Conservation (phyloP, 2,888 invertebrate species). For the Coecobrya sp. region DNA sequence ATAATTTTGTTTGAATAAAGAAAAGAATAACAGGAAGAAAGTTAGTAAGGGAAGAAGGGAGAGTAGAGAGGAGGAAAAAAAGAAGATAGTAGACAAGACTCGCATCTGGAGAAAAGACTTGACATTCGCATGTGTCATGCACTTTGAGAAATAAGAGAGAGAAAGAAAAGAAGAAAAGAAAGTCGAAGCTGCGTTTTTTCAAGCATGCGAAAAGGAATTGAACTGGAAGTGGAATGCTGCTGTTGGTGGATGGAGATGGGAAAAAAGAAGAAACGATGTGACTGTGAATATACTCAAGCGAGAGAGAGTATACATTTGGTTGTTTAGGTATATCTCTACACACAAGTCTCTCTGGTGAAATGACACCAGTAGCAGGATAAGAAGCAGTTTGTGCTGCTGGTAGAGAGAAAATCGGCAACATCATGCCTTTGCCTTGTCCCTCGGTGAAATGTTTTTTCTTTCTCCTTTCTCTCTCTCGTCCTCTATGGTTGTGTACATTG, state of each 20-base stretch:
- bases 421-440: conserved; percentile 46
- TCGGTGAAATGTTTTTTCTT: conserved; percentile 18
- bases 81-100: not conserved
- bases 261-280: conserved; percentile 27
- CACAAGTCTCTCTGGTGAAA: conserved; percentile 27
- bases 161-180: conserved; percentile 1
- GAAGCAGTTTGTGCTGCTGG: conserved; percentile 29
- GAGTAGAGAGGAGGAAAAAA: not conserved
- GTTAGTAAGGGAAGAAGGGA: not conserved
- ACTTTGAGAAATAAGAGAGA: conserved; percentile 60
- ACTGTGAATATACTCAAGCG: not conserved
- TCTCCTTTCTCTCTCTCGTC: not conserved
- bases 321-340: not conserved
- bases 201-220: conserved; percentile 69
- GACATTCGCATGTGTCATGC: conserved; percentile 79
- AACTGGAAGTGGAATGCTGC: conserved; percentile 70
- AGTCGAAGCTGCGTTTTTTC: conserved; percentile 38
- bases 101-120: conserved; percentile 77
- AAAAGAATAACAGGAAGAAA: not conserved
- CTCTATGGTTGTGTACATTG: not conserved
- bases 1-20: conserved; percentile 39
- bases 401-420: conserved; percentile 53
- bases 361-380: conserved; percentile 23
- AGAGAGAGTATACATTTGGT: not conserved
- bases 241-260: not conserved